Percentiles rank a stretch among this genome's conserved stretches.
Conservation (phyloP, 2,113 vertebrate genomes). For the Nannospalax galili region DNA sequence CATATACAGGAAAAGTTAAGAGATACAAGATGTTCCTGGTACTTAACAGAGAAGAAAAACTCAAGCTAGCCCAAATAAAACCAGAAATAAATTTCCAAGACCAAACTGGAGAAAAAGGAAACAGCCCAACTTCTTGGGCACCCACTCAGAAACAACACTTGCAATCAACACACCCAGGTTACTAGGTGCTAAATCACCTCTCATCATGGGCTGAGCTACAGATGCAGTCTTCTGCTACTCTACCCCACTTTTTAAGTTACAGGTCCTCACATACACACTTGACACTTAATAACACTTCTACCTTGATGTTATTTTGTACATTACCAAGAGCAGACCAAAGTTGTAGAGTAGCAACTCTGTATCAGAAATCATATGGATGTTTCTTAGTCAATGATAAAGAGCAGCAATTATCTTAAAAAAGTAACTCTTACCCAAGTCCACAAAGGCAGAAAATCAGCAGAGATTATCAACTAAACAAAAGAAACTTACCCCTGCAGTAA, state of each 20-base stretch:
- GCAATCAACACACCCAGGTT: constrained; percentile 1
- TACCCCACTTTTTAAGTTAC: constrained; percentile 23
- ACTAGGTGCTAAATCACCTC: background rate
- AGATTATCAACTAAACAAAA: background rate
- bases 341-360: background rate
- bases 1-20: constrained; percentile 48
- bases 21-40: constrained; percentile 45
- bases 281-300: constrained; percentile 19
- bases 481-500: background rate
- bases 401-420: constrained; percentile 29
- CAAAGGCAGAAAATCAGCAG: background rate
- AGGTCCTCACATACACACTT: constrained; percentile 19
- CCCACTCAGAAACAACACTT: background rate
- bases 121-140: background rate
- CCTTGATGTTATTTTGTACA: constrained; percentile 27
- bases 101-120: constrained; percentile 27
- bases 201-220: background rate
- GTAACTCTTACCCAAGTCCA: background rate
- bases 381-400: constrained; percentile 55
- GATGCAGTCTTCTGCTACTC: background rate
- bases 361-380: constrained; percentile 22
- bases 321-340: constrained; percentile 31
- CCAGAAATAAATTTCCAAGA: constrained; percentile 52
- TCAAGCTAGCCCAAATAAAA: constrained; percentile 41
- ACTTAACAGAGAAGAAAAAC: constrained; percentile 31